These are phyloP conservation scores for Bradypodion ventrale DNA, from an alignment of 2,797 vertebrate genomes.

Conservation along the genomic window DNA sequence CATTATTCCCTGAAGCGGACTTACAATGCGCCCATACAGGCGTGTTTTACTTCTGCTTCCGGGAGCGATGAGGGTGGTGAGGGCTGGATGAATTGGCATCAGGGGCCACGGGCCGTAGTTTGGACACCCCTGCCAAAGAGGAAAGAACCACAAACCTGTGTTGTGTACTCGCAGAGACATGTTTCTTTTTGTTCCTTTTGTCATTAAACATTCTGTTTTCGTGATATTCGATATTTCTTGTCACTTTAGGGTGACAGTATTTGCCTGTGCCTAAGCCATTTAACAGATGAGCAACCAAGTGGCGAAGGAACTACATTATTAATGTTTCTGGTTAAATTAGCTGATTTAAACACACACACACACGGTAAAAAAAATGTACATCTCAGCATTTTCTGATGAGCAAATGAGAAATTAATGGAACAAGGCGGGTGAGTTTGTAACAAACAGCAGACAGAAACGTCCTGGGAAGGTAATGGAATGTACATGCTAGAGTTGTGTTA, in stretches of 20 bases:
- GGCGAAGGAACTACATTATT: constrained; percentile 79
- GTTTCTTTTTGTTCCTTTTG: constrained; percentile 36
- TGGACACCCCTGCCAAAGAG: no score
- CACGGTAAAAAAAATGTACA: no score
- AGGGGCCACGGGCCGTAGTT: neutral
- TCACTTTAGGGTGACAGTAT: constrained; percentile 73
- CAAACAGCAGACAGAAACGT: constrained; percentile 53
- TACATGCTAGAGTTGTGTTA: neutral
- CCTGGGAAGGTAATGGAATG: constrained; percentile 49
- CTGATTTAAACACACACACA: constrained; percentile 74
- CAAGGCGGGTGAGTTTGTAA: constrained; percentile 61
- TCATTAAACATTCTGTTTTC: constrained; percentile 69
- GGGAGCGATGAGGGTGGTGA: no score
- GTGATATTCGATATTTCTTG: constrained; percentile 65
- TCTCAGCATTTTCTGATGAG: constrained; percentile 72
- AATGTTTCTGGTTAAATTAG: constrained; percentile 81
- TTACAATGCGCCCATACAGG: no score
- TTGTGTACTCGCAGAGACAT: neutral
- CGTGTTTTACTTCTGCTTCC: no score
- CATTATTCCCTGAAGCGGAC: no score
- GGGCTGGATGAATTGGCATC: no score
- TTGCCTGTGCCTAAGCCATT: constrained; percentile 72
- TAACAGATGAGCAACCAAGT: constrained; percentile 80
- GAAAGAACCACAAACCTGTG: neutral
- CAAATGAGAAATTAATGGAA: constrained; percentile 76